Conservation (phyloP, 2,888 invertebrate species). For the Quadroppia sp. region DNA sequence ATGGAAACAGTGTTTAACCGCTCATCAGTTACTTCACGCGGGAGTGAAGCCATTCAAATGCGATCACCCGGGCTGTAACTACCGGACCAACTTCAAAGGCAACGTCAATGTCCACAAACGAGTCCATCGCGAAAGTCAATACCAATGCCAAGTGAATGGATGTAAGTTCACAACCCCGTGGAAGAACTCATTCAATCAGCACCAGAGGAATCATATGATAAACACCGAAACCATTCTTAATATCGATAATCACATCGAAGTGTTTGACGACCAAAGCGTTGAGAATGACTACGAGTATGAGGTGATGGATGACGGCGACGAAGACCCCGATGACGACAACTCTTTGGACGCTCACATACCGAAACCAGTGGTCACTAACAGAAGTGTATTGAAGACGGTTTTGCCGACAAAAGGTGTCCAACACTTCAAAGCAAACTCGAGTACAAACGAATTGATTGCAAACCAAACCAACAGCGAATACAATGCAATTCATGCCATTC, state of each 20-base stretch:
- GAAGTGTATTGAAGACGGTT: neutral
- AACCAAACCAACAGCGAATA: neutral
- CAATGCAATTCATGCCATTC: neutral
- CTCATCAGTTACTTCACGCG: constrained; percentile 36
- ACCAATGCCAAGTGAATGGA: constrained; percentile 20
- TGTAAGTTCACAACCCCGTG: constrained; percentile 31
- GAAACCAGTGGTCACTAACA: neutral
- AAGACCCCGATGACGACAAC: neutral
- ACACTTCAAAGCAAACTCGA: neutral
- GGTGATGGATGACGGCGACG: neutral
- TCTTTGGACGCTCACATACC: neutral
- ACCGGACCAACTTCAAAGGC: constrained; percentile 38
- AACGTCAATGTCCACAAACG: constrained; percentile 41
- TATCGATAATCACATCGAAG: constrained; percentile 19
- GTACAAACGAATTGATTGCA: neutral
- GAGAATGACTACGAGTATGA: constrained; percentile 8
- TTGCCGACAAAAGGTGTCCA: constrained; percentile 1
- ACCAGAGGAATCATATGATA: constrained; percentile 13
- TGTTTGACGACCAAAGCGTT: neutral
- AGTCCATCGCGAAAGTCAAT: constrained; percentile 30
- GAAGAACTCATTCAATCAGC: constrained; percentile 26
- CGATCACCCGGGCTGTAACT: constrained; percentile 40
- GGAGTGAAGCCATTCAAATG: constrained; percentile 41
- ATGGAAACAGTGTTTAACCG: constrained; percentile 41
- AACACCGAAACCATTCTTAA: constrained; percentile 12